A percentile compares a stretch with the other conserved stretches of the same genome.
Evolutionary conservation across 2,797 vertebrate species (phyloP).

Genomic region (Toxotes lorentzi): DNA sequence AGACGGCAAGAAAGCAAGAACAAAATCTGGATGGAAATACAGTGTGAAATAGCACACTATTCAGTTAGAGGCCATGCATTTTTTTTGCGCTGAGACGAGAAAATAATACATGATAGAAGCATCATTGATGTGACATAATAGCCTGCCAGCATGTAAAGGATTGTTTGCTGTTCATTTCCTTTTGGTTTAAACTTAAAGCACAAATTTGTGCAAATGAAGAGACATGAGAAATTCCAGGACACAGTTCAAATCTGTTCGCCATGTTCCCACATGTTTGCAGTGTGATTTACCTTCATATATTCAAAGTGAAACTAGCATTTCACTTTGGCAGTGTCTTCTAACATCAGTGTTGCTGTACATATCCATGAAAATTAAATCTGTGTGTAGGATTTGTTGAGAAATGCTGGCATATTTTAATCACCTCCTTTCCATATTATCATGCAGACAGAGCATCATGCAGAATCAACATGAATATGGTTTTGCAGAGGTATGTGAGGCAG

Average conservation of each 20-base stretch:
- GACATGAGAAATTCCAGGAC: not conserved
- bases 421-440: conserved; percentile 32
- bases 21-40: conserved; percentile 19
- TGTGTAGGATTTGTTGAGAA: conserved; percentile 50
- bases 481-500: conserved; percentile 17
- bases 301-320: conserved; percentile 40
- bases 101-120: conserved; percentile 30
- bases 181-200: conserved; percentile 18
- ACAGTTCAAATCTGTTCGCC: conserved; percentile 9
- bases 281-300: conserved; percentile 20
- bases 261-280: conserved; percentile 7
- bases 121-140: conserved; percentile 50
- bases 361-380: conserved; percentile 59
- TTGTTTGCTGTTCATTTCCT: conserved; percentile 15
- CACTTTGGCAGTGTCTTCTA: conserved; percentile 25
- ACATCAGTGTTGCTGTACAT: conserved; percentile 21
- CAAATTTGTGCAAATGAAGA: not conserved
- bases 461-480: conserved; percentile 32
- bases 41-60: conserved; percentile 19
- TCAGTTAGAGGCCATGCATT: conserved; percentile 32
- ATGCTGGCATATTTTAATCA: conserved; percentile 54
- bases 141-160: conserved; percentile 11
- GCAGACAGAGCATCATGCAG: conserved; percentile 35
- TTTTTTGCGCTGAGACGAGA: conserved; percentile 25
- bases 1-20: conserved; percentile 21